phyloP scores from a whole-genome alignment of 2,888 invertebrate species.

The Calliphora vomitoria region DNA sequence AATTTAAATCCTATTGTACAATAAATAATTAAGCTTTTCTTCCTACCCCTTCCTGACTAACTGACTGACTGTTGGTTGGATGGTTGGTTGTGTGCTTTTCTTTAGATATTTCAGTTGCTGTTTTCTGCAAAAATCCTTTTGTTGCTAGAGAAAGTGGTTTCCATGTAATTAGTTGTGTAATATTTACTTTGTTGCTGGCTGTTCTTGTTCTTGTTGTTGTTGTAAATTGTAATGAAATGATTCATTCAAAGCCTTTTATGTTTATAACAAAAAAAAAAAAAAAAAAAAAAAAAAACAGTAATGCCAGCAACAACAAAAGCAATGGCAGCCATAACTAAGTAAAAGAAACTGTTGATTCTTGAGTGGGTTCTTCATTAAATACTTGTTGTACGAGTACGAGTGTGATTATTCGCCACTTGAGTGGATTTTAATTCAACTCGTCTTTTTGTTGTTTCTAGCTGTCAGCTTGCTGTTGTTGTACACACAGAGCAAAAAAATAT shows the following conservation, averaged over 20 bases:
- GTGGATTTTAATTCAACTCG: conserved; percentile 49
- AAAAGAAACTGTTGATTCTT: conserved; percentile 70
- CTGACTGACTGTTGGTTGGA: too few species aligned
- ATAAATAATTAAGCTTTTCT: conserved; percentile 47
- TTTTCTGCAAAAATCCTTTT: conserved; percentile 41
- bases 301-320: background rate
- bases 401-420: conserved; percentile 66
- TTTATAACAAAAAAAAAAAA: too few species aligned
- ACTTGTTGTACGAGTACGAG: conserved; percentile 45
- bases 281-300: too few species aligned
- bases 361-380: conserved; percentile 70
- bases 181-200: background rate
- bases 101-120: background rate
- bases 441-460: background rate
- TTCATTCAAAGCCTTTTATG: conserved; percentile 25
- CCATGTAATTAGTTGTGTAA: conserved; percentile 54
- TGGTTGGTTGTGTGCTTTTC: too few species aligned
- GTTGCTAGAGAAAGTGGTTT: conserved; percentile 47
- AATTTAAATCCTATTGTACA: background rate
- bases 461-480: too few species aligned
- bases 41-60: background rate
- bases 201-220: conserved; percentile 16
- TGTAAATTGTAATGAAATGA: conserved; percentile 10
- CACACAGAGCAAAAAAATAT: too few species aligned
- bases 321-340: background rate